Conservation (phyloP, 2,888 invertebrate genomes). For the Agriopis aurantiaria region DNA sequence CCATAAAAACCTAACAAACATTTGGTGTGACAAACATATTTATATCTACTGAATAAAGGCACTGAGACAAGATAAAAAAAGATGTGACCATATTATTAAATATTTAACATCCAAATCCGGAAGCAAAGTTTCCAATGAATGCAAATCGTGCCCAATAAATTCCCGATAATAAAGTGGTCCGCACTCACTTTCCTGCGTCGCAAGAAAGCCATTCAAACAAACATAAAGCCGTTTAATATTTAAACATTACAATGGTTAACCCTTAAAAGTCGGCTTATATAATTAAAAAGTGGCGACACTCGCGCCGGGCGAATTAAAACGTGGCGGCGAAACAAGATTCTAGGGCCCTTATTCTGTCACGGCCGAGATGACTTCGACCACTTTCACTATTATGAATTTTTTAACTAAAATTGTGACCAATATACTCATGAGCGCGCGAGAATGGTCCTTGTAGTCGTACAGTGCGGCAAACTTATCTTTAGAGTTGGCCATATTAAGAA, state of each 20-base stretch:
- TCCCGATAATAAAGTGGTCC: slow-evolving; percentile 27
- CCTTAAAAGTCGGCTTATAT: slow-evolving; percentile 34
- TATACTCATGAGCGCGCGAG: not conserved
- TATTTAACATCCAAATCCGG: slow-evolving; percentile 15
- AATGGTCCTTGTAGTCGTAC: not conserved
- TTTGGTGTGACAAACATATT: too few relatives aligned
- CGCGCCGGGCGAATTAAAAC: slow-evolving; percentile 23
- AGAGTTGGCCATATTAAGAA: not conserved
- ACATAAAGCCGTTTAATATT: slow-evolving; percentile 38
- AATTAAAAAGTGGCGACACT: slow-evolving; percentile 34
- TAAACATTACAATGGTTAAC: slow-evolving; percentile 35
- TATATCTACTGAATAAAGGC: too few relatives aligned
- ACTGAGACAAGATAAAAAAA: too few relatives aligned
- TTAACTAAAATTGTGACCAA: not conserved
- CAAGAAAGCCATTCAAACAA: slow-evolving; percentile 33
- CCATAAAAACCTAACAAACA: too few relatives aligned
- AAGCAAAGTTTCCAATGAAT: slow-evolving; percentile 28
- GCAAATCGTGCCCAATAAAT: slow-evolving; percentile 32
- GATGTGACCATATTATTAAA: not conserved
- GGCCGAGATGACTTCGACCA: too few relatives aligned
- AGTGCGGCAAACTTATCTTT: not conserved
- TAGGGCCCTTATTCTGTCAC: not conserved
- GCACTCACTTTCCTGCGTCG: slow-evolving; percentile 9
- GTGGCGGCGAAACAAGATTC: slow-evolving; percentile 15
- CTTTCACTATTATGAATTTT: not conserved